phyloP scores from a whole-genome alignment of 2,888 invertebrate genomes.

The Agriopis marginaria region DNA sequence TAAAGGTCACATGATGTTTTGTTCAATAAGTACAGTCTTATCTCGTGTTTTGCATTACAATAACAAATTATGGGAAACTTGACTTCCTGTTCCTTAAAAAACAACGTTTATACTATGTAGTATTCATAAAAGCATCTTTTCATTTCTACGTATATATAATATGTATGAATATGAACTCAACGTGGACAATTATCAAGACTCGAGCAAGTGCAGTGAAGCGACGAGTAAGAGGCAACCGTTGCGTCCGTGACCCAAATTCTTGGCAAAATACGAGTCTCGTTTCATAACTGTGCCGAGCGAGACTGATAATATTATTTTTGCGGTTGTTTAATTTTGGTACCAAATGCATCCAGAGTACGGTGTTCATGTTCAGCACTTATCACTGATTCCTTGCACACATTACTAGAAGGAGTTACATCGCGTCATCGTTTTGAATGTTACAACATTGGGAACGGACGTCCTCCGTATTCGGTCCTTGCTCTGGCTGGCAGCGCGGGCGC shows the following conservation, averaged over 20 bases:
- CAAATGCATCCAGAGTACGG: constrained; percentile 32
- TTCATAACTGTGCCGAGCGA: constrained; percentile 65
- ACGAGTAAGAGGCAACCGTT: constrained; percentile 76
- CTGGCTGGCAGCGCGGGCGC: constrained; percentile 37
- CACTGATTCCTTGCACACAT: constrained; percentile 47
- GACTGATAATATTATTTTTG: constrained; percentile 58
- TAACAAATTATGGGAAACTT: constrained; percentile 30
- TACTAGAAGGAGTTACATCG: constrained; percentile 58
- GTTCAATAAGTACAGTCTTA: constrained; percentile 1
- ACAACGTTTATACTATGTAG: constrained; percentile 7
- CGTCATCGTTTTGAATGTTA: constrained; percentile 57
- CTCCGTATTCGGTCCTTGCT: constrained; percentile 66
- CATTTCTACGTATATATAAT: constrained; percentile 32
- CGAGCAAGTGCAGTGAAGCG: constrained; percentile 76
- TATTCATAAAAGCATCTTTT: constrained; percentile 23
- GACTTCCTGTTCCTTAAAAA: constrained; percentile 23
- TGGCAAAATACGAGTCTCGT: constrained; percentile 72
- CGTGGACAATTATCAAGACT: constrained; percentile 67
- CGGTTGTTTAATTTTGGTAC: constrained; percentile 48
- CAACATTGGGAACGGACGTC: constrained; percentile 73
- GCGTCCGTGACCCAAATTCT: constrained; percentile 80
- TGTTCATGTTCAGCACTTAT: constrained; percentile 43
- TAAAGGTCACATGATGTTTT: not conserved
- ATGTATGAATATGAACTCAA: constrained; percentile 43
- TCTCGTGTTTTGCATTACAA: constrained; percentile 41